Conservation (phyloP, 1,140 invertebrate genomes). For the Lepidotrigona ventralis region DNA sequence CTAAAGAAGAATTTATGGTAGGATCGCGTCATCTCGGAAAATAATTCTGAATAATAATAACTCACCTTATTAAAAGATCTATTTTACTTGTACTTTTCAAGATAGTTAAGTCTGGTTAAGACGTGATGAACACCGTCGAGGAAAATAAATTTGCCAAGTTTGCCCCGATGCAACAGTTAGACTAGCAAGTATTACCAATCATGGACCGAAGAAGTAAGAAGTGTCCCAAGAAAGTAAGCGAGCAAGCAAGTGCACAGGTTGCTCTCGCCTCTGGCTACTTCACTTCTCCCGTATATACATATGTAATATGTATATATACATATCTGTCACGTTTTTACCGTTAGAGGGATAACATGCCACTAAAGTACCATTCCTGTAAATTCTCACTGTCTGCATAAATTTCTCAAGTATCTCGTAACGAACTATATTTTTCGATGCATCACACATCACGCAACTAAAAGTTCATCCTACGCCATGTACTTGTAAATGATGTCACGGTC, state of each 20-base stretch:
- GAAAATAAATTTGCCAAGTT: constrained; percentile 15
- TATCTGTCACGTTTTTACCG: constrained; percentile 59
- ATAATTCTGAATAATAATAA: constrained; percentile 31
- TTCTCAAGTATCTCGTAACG: not conserved
- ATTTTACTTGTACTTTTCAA: not conserved
- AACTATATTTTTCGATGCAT: not conserved
- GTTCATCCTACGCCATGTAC: not conserved
- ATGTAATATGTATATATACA: too few relatives aligned
- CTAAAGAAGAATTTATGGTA: not conserved
- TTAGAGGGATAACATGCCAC: constrained; percentile 50
- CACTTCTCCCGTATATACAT: not conserved
- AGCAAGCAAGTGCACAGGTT: constrained; percentile 50
- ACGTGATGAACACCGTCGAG: not conserved
- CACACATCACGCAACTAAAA: not conserved
- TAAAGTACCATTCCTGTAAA: constrained; percentile 15
- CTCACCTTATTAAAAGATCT: constrained; percentile 38
- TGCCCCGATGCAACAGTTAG: constrained; percentile 50
- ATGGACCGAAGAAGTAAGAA: constrained; percentile 51
- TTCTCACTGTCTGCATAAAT: not conserved
- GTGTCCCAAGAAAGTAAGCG: constrained; percentile 6
- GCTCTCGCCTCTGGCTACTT: constrained; percentile 54
- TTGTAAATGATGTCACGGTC: not conserved
- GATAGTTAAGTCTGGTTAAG: not conserved
- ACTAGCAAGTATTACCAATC: constrained; percentile 59
- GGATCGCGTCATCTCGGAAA: constrained; percentile 48